A percentile compares a stretch with the other conserved stretches of the same genome.
These are phyloP conservation scores for Catamblyrhynchus diadema DNA, from an alignment of 2,797 vertebrate species.

Conservation along the genomic window DNA sequence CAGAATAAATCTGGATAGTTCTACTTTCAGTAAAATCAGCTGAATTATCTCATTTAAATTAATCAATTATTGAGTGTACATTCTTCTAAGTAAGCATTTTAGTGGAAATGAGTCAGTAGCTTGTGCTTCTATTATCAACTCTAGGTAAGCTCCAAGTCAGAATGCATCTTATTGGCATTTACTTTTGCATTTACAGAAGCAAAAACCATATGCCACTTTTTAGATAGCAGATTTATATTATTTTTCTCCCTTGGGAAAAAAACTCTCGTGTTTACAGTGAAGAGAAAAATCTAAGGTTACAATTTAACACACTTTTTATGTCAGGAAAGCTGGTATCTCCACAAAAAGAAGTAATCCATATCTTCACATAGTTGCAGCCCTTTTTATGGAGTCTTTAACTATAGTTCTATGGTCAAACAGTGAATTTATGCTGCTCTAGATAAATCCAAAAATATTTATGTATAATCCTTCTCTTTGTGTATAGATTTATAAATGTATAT, in stretches of 20 bases:
- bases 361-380: background rate
- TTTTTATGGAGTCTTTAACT: background rate
- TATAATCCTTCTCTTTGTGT: background rate
- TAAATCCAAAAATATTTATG: background rate
- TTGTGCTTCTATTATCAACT: background rate
- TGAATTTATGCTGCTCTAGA: background rate
- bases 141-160: background rate
- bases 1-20: background rate
- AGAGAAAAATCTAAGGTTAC: background rate
- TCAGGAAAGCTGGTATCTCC: background rate
- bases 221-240: background rate
- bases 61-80: background rate
- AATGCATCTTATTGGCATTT: background rate
- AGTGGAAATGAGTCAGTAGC: background rate
- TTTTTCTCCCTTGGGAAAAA: background rate
- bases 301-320: background rate
- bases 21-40: background rate
- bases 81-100: background rate
- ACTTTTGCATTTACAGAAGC: background rate
- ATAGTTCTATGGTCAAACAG: background rate
- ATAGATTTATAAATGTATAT: background rate
- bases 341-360: background rate
- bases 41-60: background rate
- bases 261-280: background rate
- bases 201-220: background rate